Evolutionary conservation across 2,888 invertebrate species (phyloP), one percentile per base, ranked within the genome.

Genomic region (Ecdyonurus torrentis): DNA sequence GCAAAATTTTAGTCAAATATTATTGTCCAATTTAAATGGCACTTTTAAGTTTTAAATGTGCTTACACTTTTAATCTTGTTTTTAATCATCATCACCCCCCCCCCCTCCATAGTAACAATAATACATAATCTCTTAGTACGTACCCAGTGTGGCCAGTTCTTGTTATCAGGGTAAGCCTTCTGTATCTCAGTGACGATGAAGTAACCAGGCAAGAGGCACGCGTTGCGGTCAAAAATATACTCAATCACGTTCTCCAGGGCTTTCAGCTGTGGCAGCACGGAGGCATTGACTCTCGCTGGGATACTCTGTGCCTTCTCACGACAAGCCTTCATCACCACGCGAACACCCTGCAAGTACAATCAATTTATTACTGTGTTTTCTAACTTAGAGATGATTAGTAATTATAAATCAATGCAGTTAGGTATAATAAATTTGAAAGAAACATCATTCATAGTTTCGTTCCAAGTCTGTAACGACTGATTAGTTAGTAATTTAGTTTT

Each of bases 141-240:
- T 79, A 89, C 89, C 95, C 96, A 97, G 74, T 97, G 95, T 59
- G 94, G 91, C 84, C 88, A 90, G 66, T 83, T 83, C 70, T 83
- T 83, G 68, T 85, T 85, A 67, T 90, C 88, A 1, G 87, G 85
- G 74, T 87, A 87, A 59, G 86, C 85, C 73, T 96, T 96, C 70
- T 91, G 89, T 67, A 97, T 87, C 78, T 97, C 96, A 72, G 94
- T 95, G 0, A 94, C 91, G 67, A 97, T 88, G 70, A 98, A 90
- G 75, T 97, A 97, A 3, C 92, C 92, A 1, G 97, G 97, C 64
- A 97, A 76, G 52, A 97, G 78, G 70, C 94, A 94, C 23, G 91
- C 88, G 74, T 93, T 89, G 52, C 96, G 81, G 74, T 97, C 91
- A 77, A 96, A 91, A 70, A 97, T 93, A 70, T 89, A 87, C 67